Conservation (phyloP, 1,140 invertebrate species). For the Drosophila athabasca region DNA sequence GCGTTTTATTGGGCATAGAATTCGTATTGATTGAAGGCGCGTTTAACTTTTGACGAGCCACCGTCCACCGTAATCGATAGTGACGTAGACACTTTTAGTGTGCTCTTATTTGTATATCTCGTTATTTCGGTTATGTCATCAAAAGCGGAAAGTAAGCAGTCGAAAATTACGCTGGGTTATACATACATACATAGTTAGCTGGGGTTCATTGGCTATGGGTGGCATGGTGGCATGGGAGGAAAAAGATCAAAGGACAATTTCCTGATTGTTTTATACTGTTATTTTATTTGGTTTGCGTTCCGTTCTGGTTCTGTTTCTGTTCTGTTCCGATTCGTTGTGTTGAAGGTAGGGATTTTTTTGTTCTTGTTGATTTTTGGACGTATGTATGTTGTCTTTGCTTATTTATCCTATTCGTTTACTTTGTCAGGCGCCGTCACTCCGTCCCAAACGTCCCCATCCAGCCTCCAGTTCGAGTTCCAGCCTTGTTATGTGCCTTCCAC, state of each 20-base stretch:
- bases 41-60: constrained; percentile 30
- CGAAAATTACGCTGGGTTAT: constrained; percentile 40
- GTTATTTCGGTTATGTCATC: constrained; percentile 67
- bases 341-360: constrained; percentile 37
- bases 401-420: constrained; percentile 70
- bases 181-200: constrained; percentile 29
- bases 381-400: constrained; percentile 69
- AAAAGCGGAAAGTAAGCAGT: constrained; percentile 41
- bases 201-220: constrained; percentile 19
- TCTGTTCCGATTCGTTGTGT: constrained; percentile 14
- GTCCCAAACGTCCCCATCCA: background rate
- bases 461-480: background rate
- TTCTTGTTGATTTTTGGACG: constrained; percentile 61
- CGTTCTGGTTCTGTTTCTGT: constrained; percentile 32
- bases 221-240: constrained; percentile 16
- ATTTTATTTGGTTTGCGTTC: constrained; percentile 77
- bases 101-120: constrained; percentile 63
- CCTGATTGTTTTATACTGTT: constrained; percentile 79
- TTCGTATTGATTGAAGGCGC: constrained; percentile 33
- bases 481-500: background rate
- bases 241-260: constrained; percentile 82
- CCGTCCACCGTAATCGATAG: constrained; percentile 46
- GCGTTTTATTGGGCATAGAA: background rate
- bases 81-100: constrained; percentile 40
- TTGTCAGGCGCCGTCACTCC: constrained; percentile 32